Percentiles rank a stretch among this genome's conserved stretches.
Evolutionary conservation across 2,888 invertebrate genomes (phyloP).

Genomic region (Chymomyza fuscimana): DNA sequence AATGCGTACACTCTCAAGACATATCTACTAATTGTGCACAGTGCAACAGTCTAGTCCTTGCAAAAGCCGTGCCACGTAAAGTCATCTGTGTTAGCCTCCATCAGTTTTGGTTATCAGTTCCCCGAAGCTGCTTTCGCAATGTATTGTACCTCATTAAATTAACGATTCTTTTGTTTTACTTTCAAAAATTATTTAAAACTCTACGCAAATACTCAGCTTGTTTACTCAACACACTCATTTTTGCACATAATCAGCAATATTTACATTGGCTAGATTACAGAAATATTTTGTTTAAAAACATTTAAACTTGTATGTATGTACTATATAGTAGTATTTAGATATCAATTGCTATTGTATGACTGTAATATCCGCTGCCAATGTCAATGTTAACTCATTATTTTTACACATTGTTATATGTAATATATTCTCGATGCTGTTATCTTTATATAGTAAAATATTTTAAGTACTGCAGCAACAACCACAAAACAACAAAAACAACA

Average conservation of each 20-base stretch:
- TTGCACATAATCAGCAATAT: background rate
- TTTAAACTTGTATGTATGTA: background rate
- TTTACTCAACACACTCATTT: background rate
- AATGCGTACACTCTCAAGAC: too few species aligned
- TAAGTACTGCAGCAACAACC: background rate
- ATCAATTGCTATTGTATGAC: background rate
- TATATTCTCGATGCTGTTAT: background rate
- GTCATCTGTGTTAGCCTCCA: too few species aligned
- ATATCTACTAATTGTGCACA: too few species aligned
- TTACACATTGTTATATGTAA: background rate
- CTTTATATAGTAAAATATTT: slow-evolving; percentile 4
- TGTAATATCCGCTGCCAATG: slow-evolving; percentile 5
- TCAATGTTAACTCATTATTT: background rate
- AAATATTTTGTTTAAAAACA: background rate
- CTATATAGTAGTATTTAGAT: background rate
- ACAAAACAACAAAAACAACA: background rate
- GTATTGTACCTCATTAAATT: too few species aligned
- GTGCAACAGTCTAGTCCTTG: too few species aligned
- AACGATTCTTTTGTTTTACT: background rate
- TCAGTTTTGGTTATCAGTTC: too few species aligned
- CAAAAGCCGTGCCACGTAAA: too few species aligned
- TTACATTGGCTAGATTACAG: background rate
- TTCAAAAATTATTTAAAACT: background rate
- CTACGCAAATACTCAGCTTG: background rate
- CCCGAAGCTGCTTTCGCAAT: too few species aligned